phyloP scores from a whole-genome alignment of 2,888 invertebrate genomes.

The Slavum lentiscoides region DNA sequence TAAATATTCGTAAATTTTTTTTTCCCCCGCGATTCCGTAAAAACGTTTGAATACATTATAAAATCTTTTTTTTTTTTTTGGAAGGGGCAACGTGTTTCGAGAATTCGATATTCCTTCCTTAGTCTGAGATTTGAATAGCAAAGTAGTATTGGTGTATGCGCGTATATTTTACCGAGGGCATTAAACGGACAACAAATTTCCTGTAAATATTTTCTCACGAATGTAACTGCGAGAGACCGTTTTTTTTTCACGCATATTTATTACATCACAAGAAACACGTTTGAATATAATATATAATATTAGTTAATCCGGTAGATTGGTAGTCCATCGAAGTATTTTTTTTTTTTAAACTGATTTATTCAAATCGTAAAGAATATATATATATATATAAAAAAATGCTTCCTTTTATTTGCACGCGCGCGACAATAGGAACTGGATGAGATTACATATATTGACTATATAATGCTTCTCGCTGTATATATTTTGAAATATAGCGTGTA shows the following conservation, averaged over 20 bases:
- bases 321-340: background rate
- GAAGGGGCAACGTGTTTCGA: background rate
- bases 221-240: background rate
- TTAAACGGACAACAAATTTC: background rate
- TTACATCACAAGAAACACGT: background rate
- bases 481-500: too few relatives aligned
- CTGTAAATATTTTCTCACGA: background rate
- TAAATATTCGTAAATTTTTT: too few relatives aligned
- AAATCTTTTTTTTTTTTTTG: too few relatives aligned
- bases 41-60: too few relatives aligned
- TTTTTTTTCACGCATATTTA: background rate
- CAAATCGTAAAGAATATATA: background rate
- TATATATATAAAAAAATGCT: too few relatives aligned
- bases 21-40: too few relatives aligned
- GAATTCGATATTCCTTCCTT: background rate
- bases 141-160: too few relatives aligned
- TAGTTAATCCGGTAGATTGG: background rate
- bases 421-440: too few relatives aligned
- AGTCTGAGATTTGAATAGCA: too few relatives aligned
- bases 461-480: too few relatives aligned
- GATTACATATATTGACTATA: too few relatives aligned
- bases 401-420: background rate
- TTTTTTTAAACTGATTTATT: background rate
- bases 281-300: background rate
- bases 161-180: background rate